phyloP scores from a whole-genome alignment of 2,113 vertebrate genomes.

The Plectropomus leopardus region DNA sequence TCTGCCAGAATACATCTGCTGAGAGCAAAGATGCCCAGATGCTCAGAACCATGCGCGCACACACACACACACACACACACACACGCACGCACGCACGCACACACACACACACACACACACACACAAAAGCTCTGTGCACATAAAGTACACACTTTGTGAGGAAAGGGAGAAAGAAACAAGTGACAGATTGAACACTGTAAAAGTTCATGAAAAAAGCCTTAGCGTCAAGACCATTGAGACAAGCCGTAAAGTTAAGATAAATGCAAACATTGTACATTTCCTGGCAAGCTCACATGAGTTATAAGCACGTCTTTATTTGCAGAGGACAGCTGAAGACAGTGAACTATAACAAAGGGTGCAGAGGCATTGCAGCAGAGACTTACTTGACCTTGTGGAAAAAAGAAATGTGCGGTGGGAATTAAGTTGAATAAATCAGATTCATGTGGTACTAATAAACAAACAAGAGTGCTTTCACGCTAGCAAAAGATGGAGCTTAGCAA shows the following conservation, averaged over 20 bases:
- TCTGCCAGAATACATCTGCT: slow-evolving; percentile 48
- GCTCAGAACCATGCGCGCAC: slow-evolving; percentile 11
- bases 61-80: not conserved
- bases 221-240: not conserved
- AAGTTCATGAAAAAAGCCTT: not conserved
- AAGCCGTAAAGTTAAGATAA: not conserved
- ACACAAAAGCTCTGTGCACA: not conserved
- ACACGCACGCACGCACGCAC: too few species aligned
- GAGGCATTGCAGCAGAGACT: not conserved
- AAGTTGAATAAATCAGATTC: slow-evolving; percentile 14
- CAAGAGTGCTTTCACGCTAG: not conserved
- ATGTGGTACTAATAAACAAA: slow-evolving; percentile 35
- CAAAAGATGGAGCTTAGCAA: not conserved
- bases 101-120: slow-evolving; percentile 4
- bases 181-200: not conserved
- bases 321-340: not conserved
- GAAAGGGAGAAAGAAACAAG: not conserved
- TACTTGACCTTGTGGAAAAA: slow-evolving; percentile 15
- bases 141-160: not conserved
- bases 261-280: not conserved
- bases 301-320: slow-evolving; percentile 10
- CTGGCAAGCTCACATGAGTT: not conserved
- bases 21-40: slow-evolving; percentile 52
- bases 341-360: not conserved
- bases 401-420: slow-evolving; percentile 14